Conservation (phyloP, 2,797 vertebrate genomes). For the Anolis apletophallus region DNA sequence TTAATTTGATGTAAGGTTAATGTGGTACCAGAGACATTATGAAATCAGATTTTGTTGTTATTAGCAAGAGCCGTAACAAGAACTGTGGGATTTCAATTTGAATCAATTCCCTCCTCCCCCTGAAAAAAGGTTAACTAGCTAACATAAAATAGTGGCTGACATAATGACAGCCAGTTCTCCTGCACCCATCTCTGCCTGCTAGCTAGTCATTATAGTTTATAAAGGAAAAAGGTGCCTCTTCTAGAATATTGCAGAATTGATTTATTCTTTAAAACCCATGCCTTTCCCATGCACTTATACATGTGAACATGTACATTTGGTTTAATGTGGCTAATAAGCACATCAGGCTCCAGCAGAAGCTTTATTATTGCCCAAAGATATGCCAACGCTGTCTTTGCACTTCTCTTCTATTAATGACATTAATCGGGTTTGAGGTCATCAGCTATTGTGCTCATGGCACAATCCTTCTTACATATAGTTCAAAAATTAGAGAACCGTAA, state of each 20-base stretch:
- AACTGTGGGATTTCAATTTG: slow-evolving; percentile 40
- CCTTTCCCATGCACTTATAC: slow-evolving; percentile 63
- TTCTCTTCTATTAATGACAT: slow-evolving; percentile 43
- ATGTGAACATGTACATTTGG: slow-evolving; percentile 62
- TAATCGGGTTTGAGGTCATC: slow-evolving; percentile 23
- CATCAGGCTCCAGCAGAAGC: slow-evolving; percentile 51
- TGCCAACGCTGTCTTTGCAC: slow-evolving; percentile 42
- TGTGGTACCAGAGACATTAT: slow-evolving; percentile 45
- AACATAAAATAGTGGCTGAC: slow-evolving; percentile 51
- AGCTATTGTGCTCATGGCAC: slow-evolving; percentile 27
- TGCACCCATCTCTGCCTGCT: neutral
- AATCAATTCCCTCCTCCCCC: slow-evolving; percentile 23
- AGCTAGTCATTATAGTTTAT: slow-evolving; percentile 35
- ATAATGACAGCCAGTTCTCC: slow-evolving; percentile 32
- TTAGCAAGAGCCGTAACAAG: slow-evolving; percentile 47
- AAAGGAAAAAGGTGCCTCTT: slow-evolving; percentile 16
- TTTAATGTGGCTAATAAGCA: slow-evolving; percentile 66
- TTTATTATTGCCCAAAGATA: slow-evolving; percentile 62
- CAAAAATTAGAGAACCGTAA: slow-evolving; percentile 21
- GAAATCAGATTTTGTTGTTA: slow-evolving; percentile 59
- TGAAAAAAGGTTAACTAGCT: slow-evolving; percentile 42
- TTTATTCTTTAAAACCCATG: slow-evolving; percentile 59
- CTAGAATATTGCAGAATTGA: slow-evolving; percentile 40
- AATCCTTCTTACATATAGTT: slow-evolving; percentile 13
- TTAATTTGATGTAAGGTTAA: slow-evolving; percentile 67